Evolutionary conservation across 2,888 invertebrate species (phyloP).

Genomic region (Pandemis cinnamomeana): DNA sequence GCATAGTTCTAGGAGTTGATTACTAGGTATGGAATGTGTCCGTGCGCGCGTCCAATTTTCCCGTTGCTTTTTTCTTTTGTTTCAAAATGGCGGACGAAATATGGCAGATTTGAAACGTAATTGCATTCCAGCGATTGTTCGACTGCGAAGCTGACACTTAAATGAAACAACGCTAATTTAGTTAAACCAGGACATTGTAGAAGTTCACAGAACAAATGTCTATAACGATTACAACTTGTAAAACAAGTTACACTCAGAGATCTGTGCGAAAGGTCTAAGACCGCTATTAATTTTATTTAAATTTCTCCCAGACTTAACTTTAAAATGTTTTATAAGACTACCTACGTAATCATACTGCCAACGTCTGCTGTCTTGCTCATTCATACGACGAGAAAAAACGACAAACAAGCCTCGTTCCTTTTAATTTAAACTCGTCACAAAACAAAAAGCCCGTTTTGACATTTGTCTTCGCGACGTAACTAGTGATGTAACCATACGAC

Average conservation of each 20-base stretch:
- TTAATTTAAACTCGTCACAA: background rate
- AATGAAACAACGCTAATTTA: background rate
- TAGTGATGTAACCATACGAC: too few relatives aligned
- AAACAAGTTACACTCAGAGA: background rate
- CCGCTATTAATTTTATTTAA: too few relatives aligned
- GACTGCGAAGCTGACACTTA: conserved; percentile 5
- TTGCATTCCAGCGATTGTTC: background rate
- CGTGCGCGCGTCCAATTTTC: too few relatives aligned
- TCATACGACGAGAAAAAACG: background rate
- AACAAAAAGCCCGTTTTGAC: background rate
- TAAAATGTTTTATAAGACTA: background rate
- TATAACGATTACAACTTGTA: background rate
- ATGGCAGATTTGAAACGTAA: background rate
- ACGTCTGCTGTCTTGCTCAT: background rate
- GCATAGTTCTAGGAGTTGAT: too few relatives aligned
- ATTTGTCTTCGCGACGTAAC: too few relatives aligned
- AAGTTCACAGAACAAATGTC: background rate
- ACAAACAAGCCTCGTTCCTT: background rate
- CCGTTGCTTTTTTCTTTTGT: background rate
- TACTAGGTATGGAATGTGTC: too few relatives aligned
- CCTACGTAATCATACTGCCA: background rate
- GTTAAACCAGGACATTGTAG: background rate
- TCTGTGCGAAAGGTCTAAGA: background rate
- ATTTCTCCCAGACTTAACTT: too few relatives aligned
- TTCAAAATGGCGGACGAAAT: conserved; percentile 22